These are phyloP conservation scores for Turnix velox DNA, from an alignment of 2,113 vertebrate species.

Conservation along the genomic window DNA sequence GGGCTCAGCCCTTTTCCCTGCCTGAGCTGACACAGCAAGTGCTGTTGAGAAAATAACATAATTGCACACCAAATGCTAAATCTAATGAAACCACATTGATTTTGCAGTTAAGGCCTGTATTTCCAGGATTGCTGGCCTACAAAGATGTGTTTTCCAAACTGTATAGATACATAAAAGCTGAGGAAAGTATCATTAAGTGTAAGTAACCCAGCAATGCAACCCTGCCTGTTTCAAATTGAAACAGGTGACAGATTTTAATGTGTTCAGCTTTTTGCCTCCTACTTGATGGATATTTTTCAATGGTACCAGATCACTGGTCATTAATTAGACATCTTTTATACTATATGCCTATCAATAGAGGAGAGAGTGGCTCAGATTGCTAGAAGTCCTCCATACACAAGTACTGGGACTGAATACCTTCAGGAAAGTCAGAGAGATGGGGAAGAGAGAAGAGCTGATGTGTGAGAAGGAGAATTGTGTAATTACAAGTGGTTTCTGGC, in stretches of 20 bases:
- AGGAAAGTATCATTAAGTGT: neutral
- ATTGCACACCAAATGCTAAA: neutral
- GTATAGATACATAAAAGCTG: neutral
- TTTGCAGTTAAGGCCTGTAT: neutral
- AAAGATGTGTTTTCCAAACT: neutral
- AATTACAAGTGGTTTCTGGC: neutral
- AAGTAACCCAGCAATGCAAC: neutral
- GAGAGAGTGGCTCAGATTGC: neutral
- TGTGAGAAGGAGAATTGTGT: neutral
- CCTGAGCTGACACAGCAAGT: neutral
- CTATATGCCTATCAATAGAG: neutral
- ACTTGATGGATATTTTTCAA: neutral
- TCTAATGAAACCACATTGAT: neutral
- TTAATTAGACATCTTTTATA: neutral
- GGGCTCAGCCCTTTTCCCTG: neutral
- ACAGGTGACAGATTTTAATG: neutral
- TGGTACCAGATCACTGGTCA: neutral
- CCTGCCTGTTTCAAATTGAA: neutral
- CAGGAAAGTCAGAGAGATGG: neutral
- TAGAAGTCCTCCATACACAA: accelerated
- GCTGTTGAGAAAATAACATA: neutral
- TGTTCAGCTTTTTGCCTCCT: neutral
- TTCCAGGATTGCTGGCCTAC: neutral
- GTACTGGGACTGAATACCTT: neutral
- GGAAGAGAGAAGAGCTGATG: neutral